Percentiles rank a stretch among this genome's conserved stretches.
Conservation (phyloP, 2,888 invertebrate species). For the Apotomis capreana region DNA sequence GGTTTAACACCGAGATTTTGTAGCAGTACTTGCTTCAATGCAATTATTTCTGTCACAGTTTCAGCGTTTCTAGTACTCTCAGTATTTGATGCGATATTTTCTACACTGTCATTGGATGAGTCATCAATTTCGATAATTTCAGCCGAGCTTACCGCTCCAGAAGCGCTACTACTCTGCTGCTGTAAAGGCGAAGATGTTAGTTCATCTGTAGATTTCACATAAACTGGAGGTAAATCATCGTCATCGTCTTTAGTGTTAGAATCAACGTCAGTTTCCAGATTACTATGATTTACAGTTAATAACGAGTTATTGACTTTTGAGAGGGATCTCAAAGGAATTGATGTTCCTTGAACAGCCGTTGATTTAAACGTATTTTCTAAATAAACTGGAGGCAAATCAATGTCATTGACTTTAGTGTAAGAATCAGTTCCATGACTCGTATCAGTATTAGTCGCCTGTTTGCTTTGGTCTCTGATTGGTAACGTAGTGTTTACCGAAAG, state of each 20-base stretch:
- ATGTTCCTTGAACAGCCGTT: too few species aligned
- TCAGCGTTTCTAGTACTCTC: conserved; percentile 5
- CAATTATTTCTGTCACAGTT: conserved; percentile 49
- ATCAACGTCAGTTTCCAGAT: background rate
- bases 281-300: background rate
- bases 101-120: conserved; percentile 58
- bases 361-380: too few species aligned
- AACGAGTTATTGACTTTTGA: too few species aligned
- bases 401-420: background rate
- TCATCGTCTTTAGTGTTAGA: background rate
- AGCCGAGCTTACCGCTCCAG: conserved; percentile 5
- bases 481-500: background rate
- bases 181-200: background rate
- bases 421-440: background rate
- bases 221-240: background rate
- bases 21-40: conserved; percentile 55
- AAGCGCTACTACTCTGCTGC: background rate
- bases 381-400: background rate
- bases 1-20: conserved; percentile 54
- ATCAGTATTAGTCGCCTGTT: background rate
- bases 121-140: conserved; percentile 64
- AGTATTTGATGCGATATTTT: conserved; percentile 1
- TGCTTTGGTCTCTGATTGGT: background rate
- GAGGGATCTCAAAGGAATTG: too few species aligned
- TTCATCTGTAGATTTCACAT: background rate